Evolutionary conservation across 2,888 invertebrate species (phyloP), one percentile per base, ranked within the genome.

Genomic region (Horisme vitalbata): DNA sequence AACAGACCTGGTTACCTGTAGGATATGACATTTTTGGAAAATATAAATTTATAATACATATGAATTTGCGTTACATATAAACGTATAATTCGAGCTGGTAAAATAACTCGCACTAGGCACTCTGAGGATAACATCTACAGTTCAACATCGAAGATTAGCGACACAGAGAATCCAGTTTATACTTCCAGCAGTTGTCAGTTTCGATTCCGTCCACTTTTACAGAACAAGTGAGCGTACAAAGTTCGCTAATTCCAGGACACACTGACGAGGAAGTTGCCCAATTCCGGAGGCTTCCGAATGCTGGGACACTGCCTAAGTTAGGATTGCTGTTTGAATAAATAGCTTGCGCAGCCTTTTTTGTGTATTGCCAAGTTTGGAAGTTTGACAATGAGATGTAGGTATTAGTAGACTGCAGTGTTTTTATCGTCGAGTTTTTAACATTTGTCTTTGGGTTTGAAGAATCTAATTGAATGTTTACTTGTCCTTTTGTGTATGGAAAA

Each of bases 311-410:
- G 47, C 12, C 37, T 23, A 71, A 79, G 70, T 78, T 79, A 68
- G 72, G 61, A 78, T 75, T 74, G 76, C 70, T 71, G 72, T 74
- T 75, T 68, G 65, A 68, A 72, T 72, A 75, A 75, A 75, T 64
- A 68, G 64, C 63, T 52, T 31, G 36, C 36, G 30, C 12, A 35
- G 38, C 41, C 47, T 41, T 52, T 44, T 50, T 48, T 47, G 23
- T 44, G 33, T 34, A 20, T 43, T 46, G 48, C 48, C 48, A 49
- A 49, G 18, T 32, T 38, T 26, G 24, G 8, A 46, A 49, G 31
- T 49, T 48, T 44, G 26, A 35, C 34, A 43, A 34, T 43, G 33
- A 33, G 41, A 31, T 39, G 30, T n/a, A n/a, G n/a, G n/a, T 26
- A 39, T 28, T 41, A 18, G 23, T 32, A 20, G 14, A 20, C 27